phyloP scores from a whole-genome alignment of 2,888 invertebrate species.

The Tipula confusa region DNA sequence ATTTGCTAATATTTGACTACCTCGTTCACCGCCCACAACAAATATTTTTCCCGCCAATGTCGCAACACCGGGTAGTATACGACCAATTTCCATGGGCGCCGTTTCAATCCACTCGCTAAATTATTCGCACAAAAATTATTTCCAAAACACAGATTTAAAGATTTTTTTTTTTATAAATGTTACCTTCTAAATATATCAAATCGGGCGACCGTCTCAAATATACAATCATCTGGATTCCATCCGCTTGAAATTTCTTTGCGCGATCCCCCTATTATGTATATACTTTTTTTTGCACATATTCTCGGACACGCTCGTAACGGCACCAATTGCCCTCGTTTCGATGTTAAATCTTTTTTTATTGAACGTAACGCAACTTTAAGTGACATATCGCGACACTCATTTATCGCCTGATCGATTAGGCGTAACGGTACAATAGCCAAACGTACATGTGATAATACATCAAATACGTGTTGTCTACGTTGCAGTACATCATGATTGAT shows the following conservation, averaged over 20 bases:
- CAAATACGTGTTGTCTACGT: slow-evolving; percentile 78
- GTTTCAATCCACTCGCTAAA: slow-evolving; percentile 73
- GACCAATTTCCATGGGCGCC: slow-evolving; percentile 75
- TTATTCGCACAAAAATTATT: no score
- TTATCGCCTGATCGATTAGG: slow-evolving; percentile 70
- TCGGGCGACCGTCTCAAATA: slow-evolving; percentile 76
- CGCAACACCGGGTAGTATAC: slow-evolving; percentile 84
- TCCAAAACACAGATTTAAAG: no score
- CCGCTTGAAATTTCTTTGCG: slow-evolving; percentile 70
- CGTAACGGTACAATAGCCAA: slow-evolving; percentile 77
- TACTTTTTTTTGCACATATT: slow-evolving; percentile 78
- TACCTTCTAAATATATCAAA: slow-evolving; percentile 58
- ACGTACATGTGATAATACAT: slow-evolving; percentile 75
- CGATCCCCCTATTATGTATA: slow-evolving; percentile 85
- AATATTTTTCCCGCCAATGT: slow-evolving; percentile 79
- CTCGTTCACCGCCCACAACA: slow-evolving; percentile 88
- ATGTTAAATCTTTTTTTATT: slow-evolving; percentile 70
- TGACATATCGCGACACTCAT: slow-evolving; percentile 74
- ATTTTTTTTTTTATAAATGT: background rate
- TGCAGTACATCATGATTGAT: slow-evolving; percentile 73
- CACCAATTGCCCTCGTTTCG: slow-evolving; percentile 71
- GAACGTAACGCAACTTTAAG: slow-evolving; percentile 76
- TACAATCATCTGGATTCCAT: slow-evolving; percentile 76
- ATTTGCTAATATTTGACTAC: slow-evolving; percentile 80
- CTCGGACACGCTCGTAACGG: slow-evolving; percentile 73